Conservation (phyloP, 1,140 invertebrate species). For the Atta texana region DNA sequence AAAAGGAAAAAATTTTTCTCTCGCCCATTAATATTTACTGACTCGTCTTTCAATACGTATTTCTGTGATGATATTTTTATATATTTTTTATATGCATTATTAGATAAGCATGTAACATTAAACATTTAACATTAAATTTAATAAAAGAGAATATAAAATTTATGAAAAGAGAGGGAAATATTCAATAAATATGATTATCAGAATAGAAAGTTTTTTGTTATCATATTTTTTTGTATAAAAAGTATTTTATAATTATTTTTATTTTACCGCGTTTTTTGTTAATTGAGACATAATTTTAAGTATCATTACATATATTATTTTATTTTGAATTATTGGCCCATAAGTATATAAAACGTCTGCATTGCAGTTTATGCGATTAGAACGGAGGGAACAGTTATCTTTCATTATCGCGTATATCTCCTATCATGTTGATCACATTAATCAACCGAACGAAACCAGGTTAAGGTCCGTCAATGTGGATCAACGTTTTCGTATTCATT, state of each 20-base stretch:
- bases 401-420: conserved; percentile 44
- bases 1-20: conserved; percentile 44
- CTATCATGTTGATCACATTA: conserved; percentile 33
- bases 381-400: conserved; percentile 33
- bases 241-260: not conserved
- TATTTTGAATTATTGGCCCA: not conserved
- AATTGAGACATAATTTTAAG: not conserved
- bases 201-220: not conserved
- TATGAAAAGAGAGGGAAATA: not conserved
- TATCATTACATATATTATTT: not conserved
- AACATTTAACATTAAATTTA: not conserved
- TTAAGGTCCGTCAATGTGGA: conserved; percentile 43
- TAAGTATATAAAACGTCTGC: not conserved
- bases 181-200: not conserved
- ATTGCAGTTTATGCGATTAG: conserved; percentile 23
- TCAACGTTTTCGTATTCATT: conserved; percentile 32
- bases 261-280: not conserved
- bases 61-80: conserved; percentile 7
- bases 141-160: not conserved
- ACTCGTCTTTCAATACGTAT: not conserved
- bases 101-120: not conserved
- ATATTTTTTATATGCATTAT: not conserved
- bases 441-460: conserved; percentile 29
- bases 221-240: not conserved
- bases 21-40: conserved; percentile 19